Evolutionary conservation across 92 coral and sea anemone species (phyloP), one percentile per base, ranked within the genome.

Genomic region (Palythoa caribaeorum): DNA sequence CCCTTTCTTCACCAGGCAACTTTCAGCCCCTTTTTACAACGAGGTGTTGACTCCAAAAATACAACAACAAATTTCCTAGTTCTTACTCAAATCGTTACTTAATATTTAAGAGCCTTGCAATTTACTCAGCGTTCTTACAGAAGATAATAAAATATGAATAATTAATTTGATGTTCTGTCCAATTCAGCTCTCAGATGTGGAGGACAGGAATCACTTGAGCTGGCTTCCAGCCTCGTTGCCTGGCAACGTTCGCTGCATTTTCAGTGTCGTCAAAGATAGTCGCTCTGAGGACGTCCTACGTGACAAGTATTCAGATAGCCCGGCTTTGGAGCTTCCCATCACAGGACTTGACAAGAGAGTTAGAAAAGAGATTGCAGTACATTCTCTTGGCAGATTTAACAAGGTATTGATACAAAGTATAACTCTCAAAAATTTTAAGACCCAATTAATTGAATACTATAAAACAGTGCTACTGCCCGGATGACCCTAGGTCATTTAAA

Each of bases 211-310:
- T 1, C 97, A 94, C 89, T 78, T 94, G 71, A 71, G 72, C 39
- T 94, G 97, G 97, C 40, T 94, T 1, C 94, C 94, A 69, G 76
- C 69, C 11, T 66, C 66, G 69, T 80, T 90, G 28, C 97, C 97
- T 2, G n/a, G 50, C 55, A 94, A 94, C 55, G 88, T 92, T 38
- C 93, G 90, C 44, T 87, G 92, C 60, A 89, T 94, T 13, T 13
- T 88, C 48, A 94, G 97, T 63, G 93, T 91, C 8, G 95, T 94
- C 53, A 83, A 90, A 19, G 91, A 70, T 76, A 92, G 95, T 78
- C 94, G 91, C 38, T 94, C 97, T 9, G 88, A 88, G 2, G 15
- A 16, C 20, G 52, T 92, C 55, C 75, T 94, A 40, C 88, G 65
- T 15, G 40, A 36, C 62, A 83, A 90, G 40, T 71, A 66, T 68